A percentile compares a stretch with the other conserved stretches of the same genome.
These are phyloP conservation scores for Chelon labrosus DNA, from an alignment of 2,797 vertebrate genomes.

Conservation along the genomic window DNA sequence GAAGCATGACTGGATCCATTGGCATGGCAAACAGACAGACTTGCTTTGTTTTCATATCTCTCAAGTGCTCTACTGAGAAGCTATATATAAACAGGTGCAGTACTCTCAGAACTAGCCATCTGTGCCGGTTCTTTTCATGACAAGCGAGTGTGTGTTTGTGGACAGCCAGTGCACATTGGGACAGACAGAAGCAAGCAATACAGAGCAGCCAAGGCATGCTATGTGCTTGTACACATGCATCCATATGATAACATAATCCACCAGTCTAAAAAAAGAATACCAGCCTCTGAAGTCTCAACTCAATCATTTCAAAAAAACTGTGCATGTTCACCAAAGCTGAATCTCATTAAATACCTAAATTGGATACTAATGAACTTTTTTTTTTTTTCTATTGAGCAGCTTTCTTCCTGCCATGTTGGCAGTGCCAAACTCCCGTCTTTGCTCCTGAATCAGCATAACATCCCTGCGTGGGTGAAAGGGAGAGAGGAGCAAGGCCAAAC, in stretches of 20 bases:
- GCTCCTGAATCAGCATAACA: constrained; percentile 76
- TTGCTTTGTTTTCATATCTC: constrained; percentile 82
- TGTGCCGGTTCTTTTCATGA: constrained; percentile 75
- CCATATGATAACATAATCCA: constrained; percentile 14
- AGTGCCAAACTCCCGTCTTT: constrained; percentile 59
- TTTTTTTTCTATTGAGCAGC: constrained; percentile 20
- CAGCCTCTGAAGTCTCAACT: constrained; percentile 1
- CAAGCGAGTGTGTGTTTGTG: constrained; percentile 48
- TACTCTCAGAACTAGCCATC: constrained; percentile 81
- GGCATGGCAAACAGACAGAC: constrained; percentile 80
- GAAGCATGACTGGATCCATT: constrained; percentile 63
- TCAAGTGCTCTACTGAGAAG: constrained; percentile 82
- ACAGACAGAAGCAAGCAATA: constrained; percentile 27
- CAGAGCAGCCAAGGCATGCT: neutral
- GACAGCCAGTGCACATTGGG: constrained; percentile 30
- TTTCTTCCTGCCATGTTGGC: constrained; percentile 56
- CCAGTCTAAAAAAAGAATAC: constrained; percentile 6
- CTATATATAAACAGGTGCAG: constrained; percentile 88
- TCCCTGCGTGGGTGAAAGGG: constrained; percentile 65
- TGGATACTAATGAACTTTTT: constrained; percentile 35
- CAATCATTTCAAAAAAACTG: constrained; percentile 6
- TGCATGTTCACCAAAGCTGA: constrained; percentile 7
- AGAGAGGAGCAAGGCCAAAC: constrained; percentile 70
- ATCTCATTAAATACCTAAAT: constrained; percentile 35
- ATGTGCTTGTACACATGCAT: constrained; percentile 5